These are phyloP conservation scores for Galleria mellonella DNA, from an alignment of 1,140 invertebrate genomes.

Conservation along the genomic window DNA sequence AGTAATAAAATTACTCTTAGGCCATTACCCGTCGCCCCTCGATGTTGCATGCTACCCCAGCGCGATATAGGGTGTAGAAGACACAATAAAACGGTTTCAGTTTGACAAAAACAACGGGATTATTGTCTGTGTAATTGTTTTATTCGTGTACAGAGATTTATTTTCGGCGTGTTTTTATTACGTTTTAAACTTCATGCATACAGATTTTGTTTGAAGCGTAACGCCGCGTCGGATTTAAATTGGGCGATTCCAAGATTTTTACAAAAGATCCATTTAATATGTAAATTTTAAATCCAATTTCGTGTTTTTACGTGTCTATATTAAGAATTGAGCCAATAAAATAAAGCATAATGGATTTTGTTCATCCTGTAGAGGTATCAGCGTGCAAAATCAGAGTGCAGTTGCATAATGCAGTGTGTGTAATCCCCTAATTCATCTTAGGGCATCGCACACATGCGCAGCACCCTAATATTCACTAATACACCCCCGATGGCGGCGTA, in stretches of 20 bases:
- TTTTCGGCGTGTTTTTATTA: conserved; percentile 10
- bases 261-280: neutral
- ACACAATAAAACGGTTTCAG: conserved; percentile 45
- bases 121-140: conserved; percentile 47
- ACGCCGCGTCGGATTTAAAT: too few relatives aligned
- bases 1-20: conserved; percentile 74
- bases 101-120: conserved; percentile 41
- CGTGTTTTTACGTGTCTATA: neutral
- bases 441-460: conserved; percentile 33
- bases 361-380: conserved; percentile 50
- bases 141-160: conserved; percentile 29
- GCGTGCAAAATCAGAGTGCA: conserved; percentile 69
- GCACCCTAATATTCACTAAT: conserved; percentile 41
- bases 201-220: conserved; percentile 5
- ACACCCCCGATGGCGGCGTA: conserved; percentile 46
- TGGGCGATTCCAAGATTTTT: too few relatives aligned
- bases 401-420: conserved; percentile 59
- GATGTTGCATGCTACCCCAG: conserved; percentile 21
- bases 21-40: conserved; percentile 63
- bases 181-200: conserved; percentile 13
- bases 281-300: neutral
- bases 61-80: conserved; percentile 51
- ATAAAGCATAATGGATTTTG: neutral
- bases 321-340: neutral
- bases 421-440: conserved; percentile 71